A percentile compares a stretch with the other conserved stretches of the same genome.
Evolutionary conservation across 2,797 vertebrate species (phyloP).

Genomic region (Hipposideros larvatus): DNA sequence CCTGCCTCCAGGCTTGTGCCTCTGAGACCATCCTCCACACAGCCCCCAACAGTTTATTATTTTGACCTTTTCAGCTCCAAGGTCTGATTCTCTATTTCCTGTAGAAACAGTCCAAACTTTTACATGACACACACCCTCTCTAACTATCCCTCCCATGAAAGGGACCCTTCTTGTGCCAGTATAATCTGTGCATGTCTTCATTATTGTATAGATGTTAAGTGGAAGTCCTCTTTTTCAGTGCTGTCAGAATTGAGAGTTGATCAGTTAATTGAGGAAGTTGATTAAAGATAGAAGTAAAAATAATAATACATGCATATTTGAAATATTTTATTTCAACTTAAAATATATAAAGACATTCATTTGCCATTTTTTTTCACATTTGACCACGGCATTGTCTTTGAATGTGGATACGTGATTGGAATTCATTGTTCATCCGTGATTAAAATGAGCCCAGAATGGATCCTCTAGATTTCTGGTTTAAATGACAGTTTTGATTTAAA

Average conservation of each 20-base stretch:
- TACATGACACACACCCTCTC: not conserved
- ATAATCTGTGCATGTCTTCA: not conserved
- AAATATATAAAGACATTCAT: not conserved
- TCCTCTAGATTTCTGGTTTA: not conserved
- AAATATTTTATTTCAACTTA: conserved; percentile 41
- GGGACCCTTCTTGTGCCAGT: not conserved
- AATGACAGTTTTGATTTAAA: conserved; percentile 14
- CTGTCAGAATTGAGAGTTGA: conserved; percentile 29
- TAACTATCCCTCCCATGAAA: not conserved
- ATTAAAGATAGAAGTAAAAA: conserved; percentile 31
- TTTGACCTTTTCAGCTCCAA: not conserved
- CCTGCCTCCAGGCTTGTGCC: not conserved
- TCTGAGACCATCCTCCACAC: not conserved
- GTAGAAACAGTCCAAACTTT: not conserved
- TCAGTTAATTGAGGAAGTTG: not conserved
- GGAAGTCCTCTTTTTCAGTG: not conserved
- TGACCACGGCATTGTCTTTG: conserved; percentile 8
- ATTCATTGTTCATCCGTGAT: conserved; percentile 34
- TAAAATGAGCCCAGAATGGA: not conserved
- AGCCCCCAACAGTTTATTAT: not conserved
- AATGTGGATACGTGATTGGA: not conserved
- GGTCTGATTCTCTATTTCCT: not conserved
- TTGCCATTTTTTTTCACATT: conserved; percentile 13
- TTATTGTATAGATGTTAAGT: not conserved
- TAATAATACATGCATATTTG: not conserved